Evolutionary conservation across 2,888 invertebrate species (phyloP).

Genomic region (Sinopyrophorus schimmeli): DNA sequence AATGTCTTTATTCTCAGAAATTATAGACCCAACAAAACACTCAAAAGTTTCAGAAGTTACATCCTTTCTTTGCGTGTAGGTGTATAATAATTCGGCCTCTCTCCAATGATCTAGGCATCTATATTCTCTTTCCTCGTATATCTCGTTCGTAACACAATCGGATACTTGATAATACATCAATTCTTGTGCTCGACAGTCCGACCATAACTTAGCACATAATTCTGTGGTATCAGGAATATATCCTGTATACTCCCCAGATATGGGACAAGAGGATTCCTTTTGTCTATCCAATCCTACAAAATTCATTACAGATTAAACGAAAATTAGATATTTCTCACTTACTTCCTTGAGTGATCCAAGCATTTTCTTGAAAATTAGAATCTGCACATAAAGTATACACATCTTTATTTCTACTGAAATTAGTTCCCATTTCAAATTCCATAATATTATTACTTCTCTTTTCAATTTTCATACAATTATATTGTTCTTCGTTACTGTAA

Average conservation of each 20-base stretch:
- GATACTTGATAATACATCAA: slow-evolving; percentile 69
- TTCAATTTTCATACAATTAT: slow-evolving; percentile 63
- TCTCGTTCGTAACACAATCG: slow-evolving; percentile 62
- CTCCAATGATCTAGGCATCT: slow-evolving; percentile 69
- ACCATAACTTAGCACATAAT: slow-evolving; percentile 67
- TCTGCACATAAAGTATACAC: slow-evolving; percentile 46
- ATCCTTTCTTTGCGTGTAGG: slow-evolving; percentile 67
- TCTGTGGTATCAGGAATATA: slow-evolving; percentile 62
- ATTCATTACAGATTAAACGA: not conserved
- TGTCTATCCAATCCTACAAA: slow-evolving; percentile 29
- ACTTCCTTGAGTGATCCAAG: slow-evolving; percentile 68
- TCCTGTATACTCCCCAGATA: slow-evolving; percentile 68
- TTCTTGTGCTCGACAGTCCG: slow-evolving; percentile 66
- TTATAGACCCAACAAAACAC: slow-evolving; percentile 67
- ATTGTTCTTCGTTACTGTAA: slow-evolving; percentile 62
- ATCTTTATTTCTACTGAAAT: slow-evolving; percentile 45
- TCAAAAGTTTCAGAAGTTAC: slow-evolving; percentile 62
- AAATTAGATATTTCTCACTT: slow-evolving; percentile 46
- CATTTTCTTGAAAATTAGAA: slow-evolving; percentile 57
- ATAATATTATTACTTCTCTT: slow-evolving; percentile 63
- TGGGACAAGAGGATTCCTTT: slow-evolving; percentile 57
- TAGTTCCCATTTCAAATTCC: slow-evolving; percentile 61
- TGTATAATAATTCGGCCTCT: slow-evolving; percentile 64
- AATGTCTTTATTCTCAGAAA: slow-evolving; percentile 61
- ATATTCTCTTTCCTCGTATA: slow-evolving; percentile 69